Evolutionary conservation across 2,888 invertebrate genomes (phyloP).

Genomic region (Arctia plantaginis): DNA sequence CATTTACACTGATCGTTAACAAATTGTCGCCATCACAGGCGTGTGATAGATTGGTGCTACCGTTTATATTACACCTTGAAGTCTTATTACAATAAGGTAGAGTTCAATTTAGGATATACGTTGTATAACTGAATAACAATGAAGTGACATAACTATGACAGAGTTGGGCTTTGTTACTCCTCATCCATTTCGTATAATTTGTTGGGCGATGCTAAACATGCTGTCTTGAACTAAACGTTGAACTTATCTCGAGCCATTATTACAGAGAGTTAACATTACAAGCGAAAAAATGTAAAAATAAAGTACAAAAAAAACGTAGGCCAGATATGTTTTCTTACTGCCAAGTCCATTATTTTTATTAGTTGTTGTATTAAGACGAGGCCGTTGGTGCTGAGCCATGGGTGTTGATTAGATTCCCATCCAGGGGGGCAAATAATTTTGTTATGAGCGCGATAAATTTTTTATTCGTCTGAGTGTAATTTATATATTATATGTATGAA

Average conservation of each 20-base stretch:
- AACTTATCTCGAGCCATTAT: not conserved
- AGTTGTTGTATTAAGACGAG: too few relatives aligned
- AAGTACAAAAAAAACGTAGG: too few relatives aligned
- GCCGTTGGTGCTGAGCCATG: too few relatives aligned
- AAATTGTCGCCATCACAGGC: slow-evolving; percentile 51
- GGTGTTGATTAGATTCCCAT: too few relatives aligned
- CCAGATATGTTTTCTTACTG: too few relatives aligned
- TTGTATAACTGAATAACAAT: slow-evolving; percentile 8
- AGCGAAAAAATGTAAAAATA: too few relatives aligned
- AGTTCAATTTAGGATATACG: slow-evolving; percentile 9
- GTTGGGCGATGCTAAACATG: not conserved
- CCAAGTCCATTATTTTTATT: too few relatives aligned
- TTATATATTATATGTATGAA: too few relatives aligned
- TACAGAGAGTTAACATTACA: not conserved
- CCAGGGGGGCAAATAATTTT: too few relatives aligned
- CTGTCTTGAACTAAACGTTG: not conserved
- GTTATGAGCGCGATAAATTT: too few relatives aligned
- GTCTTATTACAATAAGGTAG: slow-evolving; percentile 22
- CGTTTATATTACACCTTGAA: slow-evolving; percentile 46
- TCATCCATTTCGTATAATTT: slow-evolving; percentile 22
- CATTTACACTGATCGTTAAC: slow-evolving; percentile 55
- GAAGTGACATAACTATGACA: slow-evolving; percentile 39
- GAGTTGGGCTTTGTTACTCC: slow-evolving; percentile 22
- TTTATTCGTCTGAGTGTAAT: too few relatives aligned
- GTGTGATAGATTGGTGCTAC: slow-evolving; percentile 66